These are phyloP conservation scores for Thymelicus sylvestris DNA, from an alignment of 2,888 invertebrate genomes.

Conservation along the genomic window DNA sequence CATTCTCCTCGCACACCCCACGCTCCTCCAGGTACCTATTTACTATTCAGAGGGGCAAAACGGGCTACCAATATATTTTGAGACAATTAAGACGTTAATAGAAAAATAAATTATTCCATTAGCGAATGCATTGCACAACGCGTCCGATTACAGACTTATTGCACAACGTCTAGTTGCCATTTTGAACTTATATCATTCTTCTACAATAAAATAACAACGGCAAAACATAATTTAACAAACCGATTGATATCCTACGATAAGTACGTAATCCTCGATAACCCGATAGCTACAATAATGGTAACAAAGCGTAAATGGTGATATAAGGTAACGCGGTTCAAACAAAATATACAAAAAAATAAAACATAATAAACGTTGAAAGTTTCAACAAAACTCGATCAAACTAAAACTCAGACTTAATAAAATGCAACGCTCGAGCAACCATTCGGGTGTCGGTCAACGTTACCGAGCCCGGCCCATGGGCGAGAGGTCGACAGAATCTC, in stretches of 20 bases:
- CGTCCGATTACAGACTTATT: slow-evolving; percentile 57
- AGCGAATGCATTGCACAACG: slow-evolving; percentile 64
- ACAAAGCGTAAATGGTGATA: slow-evolving; percentile 67
- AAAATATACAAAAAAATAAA: slow-evolving; percentile 61
- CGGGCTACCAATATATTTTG: slow-evolving; percentile 79
- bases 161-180: slow-evolving; percentile 50
- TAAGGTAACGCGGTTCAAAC: slow-evolving; percentile 60
- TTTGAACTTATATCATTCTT: slow-evolving; percentile 44
- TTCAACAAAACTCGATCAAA: slow-evolving; percentile 59
- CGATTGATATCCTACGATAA: slow-evolving; percentile 54
- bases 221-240: slow-evolving; percentile 43
- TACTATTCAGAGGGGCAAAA: slow-evolving; percentile 80
- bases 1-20: slow-evolving; percentile 42
- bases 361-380: slow-evolving; percentile 56
- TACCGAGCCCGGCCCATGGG: slow-evolving; percentile 52
- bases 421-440: slow-evolving; percentile 67
- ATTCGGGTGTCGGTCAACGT: slow-evolving; percentile 60
- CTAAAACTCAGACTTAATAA: slow-evolving; percentile 70
- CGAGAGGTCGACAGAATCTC: slow-evolving; percentile 49
- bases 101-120: slow-evolving; percentile 66
- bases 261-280: slow-evolving; percentile 47
- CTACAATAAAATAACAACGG: slow-evolving; percentile 52
- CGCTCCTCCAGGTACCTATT: slow-evolving; percentile 67
- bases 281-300: slow-evolving; percentile 69
- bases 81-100: slow-evolving; percentile 81